phyloP scores from a whole-genome alignment of 2,888 invertebrate genomes.

The Chesias legatella region DNA sequence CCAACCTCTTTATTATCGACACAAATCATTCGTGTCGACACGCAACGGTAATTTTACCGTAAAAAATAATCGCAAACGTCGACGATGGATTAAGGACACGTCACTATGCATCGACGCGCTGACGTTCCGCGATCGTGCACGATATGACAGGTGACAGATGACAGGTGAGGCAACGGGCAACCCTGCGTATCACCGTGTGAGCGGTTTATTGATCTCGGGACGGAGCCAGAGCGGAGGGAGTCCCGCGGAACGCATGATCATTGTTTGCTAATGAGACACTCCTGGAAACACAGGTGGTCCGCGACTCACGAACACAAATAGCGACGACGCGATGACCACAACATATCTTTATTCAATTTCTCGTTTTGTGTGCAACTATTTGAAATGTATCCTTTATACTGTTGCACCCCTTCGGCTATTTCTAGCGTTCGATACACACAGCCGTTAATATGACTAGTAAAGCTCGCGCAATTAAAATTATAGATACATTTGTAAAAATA shows the following conservation, averaged over 20 bases:
- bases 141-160: conserved; percentile 10
- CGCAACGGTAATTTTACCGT: conserved; percentile 10
- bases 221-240: conserved; percentile 36
- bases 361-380: neutral
- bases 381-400: too few species aligned
- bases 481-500: conserved; percentile 4
- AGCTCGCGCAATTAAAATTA: conserved; percentile 13
- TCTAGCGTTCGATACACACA: conserved; percentile 6
- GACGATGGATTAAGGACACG: conserved; percentile 12
- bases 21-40: conserved; percentile 1
- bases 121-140: conserved; percentile 10
- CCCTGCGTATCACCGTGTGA: conserved; percentile 42
- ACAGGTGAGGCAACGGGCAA: too few species aligned
- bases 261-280: conserved; percentile 73
- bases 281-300: conserved; percentile 56
- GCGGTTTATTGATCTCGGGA: conserved; percentile 55
- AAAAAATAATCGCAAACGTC: conserved; percentile 9
- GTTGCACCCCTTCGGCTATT: neutral
- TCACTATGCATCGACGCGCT: conserved; percentile 11
- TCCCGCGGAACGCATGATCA: conserved; percentile 53
- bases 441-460: conserved; percentile 10
- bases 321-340: conserved; percentile 52
- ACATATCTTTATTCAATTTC: conserved; percentile 1
- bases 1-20: conserved; percentile 5
- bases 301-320: conserved; percentile 46